phyloP scores from a whole-genome alignment of 2,797 vertebrate genomes.

The Mionectes olivaceus region DNA sequence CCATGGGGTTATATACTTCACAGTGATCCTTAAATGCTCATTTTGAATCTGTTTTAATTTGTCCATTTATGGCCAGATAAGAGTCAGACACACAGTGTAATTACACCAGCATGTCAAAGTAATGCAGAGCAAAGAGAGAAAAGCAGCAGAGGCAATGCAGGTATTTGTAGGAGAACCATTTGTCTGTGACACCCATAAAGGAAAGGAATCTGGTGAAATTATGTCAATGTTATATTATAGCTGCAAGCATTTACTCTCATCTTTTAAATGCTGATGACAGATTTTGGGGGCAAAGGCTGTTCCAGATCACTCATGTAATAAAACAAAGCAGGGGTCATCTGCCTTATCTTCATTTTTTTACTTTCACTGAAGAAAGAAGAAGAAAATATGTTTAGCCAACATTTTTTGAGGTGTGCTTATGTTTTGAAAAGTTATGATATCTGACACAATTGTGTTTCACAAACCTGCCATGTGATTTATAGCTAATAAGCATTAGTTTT shows the following conservation, averaged over 20 bases:
- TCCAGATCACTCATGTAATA: neutral
- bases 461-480: neutral
- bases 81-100: neutral
- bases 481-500: neutral
- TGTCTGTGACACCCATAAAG: neutral
- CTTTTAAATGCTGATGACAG: neutral
- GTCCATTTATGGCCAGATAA: neutral
- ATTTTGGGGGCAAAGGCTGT: neutral
- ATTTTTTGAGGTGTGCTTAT: neutral
- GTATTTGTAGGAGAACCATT: neutral
- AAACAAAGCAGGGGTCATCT: neutral
- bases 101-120: neutral
- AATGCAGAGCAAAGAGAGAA: neutral
- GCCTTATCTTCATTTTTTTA: neutral
- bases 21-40: neutral
- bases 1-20: neutral
- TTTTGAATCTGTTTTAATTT: neutral
- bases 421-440: neutral
- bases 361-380: neutral
- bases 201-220: neutral
- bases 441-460: neutral
- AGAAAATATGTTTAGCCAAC: neutral
- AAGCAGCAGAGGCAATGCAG: neutral
- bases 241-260: neutral
- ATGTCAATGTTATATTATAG: neutral